Evolutionary conservation across 2,113 vertebrate genomes (phyloP), one percentile per base, ranked within the genome.

Genomic region (Speoplatyrhinus poulsoni): DNA sequence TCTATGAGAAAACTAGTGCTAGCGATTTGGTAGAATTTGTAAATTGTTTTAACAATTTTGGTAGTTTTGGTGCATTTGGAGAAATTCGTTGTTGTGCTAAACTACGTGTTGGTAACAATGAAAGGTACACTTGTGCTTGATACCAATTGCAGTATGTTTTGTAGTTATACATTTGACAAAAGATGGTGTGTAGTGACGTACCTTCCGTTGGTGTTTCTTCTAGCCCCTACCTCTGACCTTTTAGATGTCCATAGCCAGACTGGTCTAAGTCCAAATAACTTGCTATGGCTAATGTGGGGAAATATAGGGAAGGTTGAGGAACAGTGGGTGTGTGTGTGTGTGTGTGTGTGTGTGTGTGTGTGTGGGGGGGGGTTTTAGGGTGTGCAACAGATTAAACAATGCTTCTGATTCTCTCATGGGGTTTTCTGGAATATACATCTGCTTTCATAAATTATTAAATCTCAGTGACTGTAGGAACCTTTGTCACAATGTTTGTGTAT

Each of bases 361-460:
- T 10, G 63, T 65, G 71, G 59, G 63, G 65, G 60, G 15, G 61
- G 65, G 60, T 55, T 71, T 81, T 73, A 72, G 77, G 79, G 70
- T 19, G 60, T 69, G 65, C 69, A 67, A 66, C 68, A 84, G 76
- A 82, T 90, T 85, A 86, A 89, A 89, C 81, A 87, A 79, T 83
- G 82, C 81, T 77, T 73, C 59, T 85, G 67, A 83, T 84, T 85
- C 68, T 81, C 86, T 89, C 67, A 85, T 86, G 82, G 76, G 80
- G 79, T 3, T 85, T 82, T 85, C 83, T 86, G 79, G 83, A 86
- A 83, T 86, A 84, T 83, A 77, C 76, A 84, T 83, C 79, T 85
- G 72, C 82, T 85, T 85, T 84, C 74, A 85, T 83, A 87, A 82
- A 86, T 86, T 79, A 87, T 82, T 89, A 75, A 87, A 83, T 79